Evolutionary conservation across 2,797 vertebrate species (phyloP), one percentile per base, ranked within the genome.

Genomic region (Peromyscus nudipes): DNA sequence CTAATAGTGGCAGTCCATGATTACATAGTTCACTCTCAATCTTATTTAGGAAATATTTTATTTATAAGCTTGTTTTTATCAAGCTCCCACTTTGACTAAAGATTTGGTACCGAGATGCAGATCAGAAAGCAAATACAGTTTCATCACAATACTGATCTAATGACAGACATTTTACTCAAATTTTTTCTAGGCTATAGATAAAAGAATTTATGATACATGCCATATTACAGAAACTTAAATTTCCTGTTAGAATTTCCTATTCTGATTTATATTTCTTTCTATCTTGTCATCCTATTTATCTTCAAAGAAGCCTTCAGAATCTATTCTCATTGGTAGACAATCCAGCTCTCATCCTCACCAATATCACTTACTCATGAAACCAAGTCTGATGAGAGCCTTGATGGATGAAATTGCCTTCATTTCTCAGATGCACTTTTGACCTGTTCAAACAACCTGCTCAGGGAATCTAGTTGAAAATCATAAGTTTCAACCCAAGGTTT

Each of bases 151-250:
- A 85, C 43, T 85, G 40, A n/a, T 34, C 80, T 71, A 83, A 87
- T 69, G 40, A 29, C 34, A 89, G 27, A 81, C 57, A 69, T 89
- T 93, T 92, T 77, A 90, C 11, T 46, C 0, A 90, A 88, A 4
- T 40, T 43, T 86, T 37, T 43, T 29, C 46, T 73, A 4, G 2
- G 7, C 40, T 89, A 81, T 52, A 85, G 13, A 37, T 55, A 62
- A 69, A 62, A 91, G 14, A 88, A 65, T 37, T 85, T 86, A 88
- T 1, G 49, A 13, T 75, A 19, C 25, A 73, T 0, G 31, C 11
- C 29, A 95, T 11, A 80, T 62, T 23, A 17, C 6, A 89, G 81
- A 91, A 73, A 83, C 55, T 87, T 93, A 94, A 82, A 79, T 89
- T 94, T 25, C 13, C 19, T 14, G 10, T 82, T 84, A 87, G 1